Base-by-base conservation (phyloP, 1,140 invertebrate genomes). In the Lethrus apterus region DNA sequence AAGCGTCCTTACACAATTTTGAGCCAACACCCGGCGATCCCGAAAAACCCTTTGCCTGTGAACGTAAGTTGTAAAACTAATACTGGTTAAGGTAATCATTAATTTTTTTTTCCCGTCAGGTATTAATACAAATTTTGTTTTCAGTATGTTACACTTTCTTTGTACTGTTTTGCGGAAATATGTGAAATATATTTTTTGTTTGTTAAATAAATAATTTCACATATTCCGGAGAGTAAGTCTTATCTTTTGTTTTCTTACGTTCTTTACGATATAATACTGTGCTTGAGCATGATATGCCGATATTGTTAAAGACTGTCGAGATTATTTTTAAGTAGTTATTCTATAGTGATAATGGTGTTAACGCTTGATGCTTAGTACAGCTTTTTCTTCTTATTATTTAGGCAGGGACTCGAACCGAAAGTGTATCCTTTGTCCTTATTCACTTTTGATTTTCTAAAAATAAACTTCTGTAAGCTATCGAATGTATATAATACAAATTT, bases 41-140 rank as follows among this genome's bases (percentile, higher is more conserved):
- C 20, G 90, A 94, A 64, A 94, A 94, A 67, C 89, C 89, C 40
- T 93, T 84, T 72, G 81, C 82, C 67, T 94, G 90, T 78, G 89
- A 93, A 81, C 79, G 89, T 93, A 85, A 87, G 84, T 84, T 72
- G 18, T 31, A 44, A 31, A 19, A 29, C 7, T 13, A 19, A 23
- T 10, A n/a, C n/a, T n/a, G n/a, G n/a, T n/a, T n/a, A n/a, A n/a
- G n/a, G n/a, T 19, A 15, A 42, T 15, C 9, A n/a, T 26, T 10
- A 20, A 40, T 40, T 9, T 17, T 29, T 42, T 26, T 4, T 38
- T 38, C 24, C 24, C 14, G 35, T 38, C 24, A 38, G n/a, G n/a
- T 9, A 3, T 19, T 18, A 21, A 19, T 38, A 11, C 7, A 21
- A 3, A 19, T 15, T 38, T 21, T 10, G 18, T 38, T 21, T 38